Percentiles rank a stretch among this genome's conserved stretches.
Conservation (phyloP, 2,888 invertebrate species). For the Copidosoma aretas region DNA sequence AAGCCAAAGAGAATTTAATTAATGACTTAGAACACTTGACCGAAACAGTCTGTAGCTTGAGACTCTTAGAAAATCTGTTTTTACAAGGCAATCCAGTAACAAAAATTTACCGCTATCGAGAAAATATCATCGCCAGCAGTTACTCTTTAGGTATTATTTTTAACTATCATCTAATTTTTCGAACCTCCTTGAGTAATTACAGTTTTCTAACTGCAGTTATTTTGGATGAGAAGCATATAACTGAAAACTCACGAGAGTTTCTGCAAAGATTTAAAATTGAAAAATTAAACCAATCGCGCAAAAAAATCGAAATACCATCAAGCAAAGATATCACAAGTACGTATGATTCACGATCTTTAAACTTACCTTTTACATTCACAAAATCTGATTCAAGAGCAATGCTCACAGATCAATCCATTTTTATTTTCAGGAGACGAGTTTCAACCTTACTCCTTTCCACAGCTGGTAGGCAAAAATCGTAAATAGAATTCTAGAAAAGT, state of each 20-base stretch:
- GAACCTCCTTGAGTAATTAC: slow-evolving; percentile 32
- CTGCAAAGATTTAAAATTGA: slow-evolving; percentile 70
- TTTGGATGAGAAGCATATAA: slow-evolving; percentile 69
- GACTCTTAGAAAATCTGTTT: slow-evolving; percentile 66
- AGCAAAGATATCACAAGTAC: slow-evolving; percentile 53
- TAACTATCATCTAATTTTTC: neutral
- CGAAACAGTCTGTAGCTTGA: slow-evolving; percentile 66
- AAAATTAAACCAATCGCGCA: slow-evolving; percentile 58
- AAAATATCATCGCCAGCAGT: slow-evolving; percentile 71
- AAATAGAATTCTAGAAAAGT: slow-evolving; percentile 36
- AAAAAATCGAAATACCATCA: slow-evolving; percentile 47
- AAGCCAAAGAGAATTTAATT: slow-evolving; percentile 69
- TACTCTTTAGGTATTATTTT: slow-evolving; percentile 65
- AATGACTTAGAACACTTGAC: slow-evolving; percentile 66
- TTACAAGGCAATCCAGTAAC: slow-evolving; percentile 72
- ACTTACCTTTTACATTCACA: slow-evolving; percentile 58
- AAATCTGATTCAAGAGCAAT: slow-evolving; percentile 58
- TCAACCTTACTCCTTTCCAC: slow-evolving; percentile 47
- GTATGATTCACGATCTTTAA: slow-evolving; percentile 46
- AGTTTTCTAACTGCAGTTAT: slow-evolving; percentile 60
- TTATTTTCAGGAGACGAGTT: slow-evolving; percentile 48
- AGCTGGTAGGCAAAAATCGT: slow-evolving; percentile 53
- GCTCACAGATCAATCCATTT: slow-evolving; percentile 51
- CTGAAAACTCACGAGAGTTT: slow-evolving; percentile 69
- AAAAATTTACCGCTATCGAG: slow-evolving; percentile 71